Evolutionary conservation across 35 echinoderm and acorn worm genomes (phyloP), one percentile per base, ranked within the genome.

Genomic region (Apostichopus japonicus): DNA sequence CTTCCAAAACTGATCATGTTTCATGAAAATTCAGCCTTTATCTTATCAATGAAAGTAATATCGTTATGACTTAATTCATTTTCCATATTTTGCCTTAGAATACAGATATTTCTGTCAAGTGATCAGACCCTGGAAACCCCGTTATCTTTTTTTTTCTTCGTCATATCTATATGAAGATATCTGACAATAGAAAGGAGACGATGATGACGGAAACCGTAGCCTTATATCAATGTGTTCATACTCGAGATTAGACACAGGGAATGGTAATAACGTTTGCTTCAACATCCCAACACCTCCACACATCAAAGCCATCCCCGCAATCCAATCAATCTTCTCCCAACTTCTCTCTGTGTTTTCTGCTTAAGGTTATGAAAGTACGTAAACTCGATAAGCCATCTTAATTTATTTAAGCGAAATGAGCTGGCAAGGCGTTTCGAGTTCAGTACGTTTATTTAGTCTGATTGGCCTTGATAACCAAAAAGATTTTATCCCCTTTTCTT

Each of bases 391-490:
- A 72, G 86, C 59, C 86, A 89, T 72, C 67, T 52, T 89, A 89
- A 89, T 89, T 89, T 89, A 89, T 73, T 89, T 89, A 89, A 54
- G 62, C 62, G 44, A 72, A 72, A 89, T 89, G 86, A 73, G 56
- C 59, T 25, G 67, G 62, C 61, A 65, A 67, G 56, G 86, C 86
- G 59, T 89, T 72, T 89, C 23, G 44, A 59, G 86, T 89, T 72
- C 86, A 67, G 16, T 67, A 23, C 56, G 86, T 72, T 89, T 89
- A 72, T 89, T 89, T 65, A 89, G 86, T 53, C 86, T 89, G 86
- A 89, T 89, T 89, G 86, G 86, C 86, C 86, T 89, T 89, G 86
- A 89, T 89, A 89, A 73, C 56, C 56, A 51, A 73, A 72, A 57
- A 27, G 86, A 87, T 65, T 87, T 87, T 13, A 53, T 83, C 51